Evolutionary conservation across 2,797 vertebrate genomes (phyloP).

Genomic region (Aulostomus chinensis): DNA sequence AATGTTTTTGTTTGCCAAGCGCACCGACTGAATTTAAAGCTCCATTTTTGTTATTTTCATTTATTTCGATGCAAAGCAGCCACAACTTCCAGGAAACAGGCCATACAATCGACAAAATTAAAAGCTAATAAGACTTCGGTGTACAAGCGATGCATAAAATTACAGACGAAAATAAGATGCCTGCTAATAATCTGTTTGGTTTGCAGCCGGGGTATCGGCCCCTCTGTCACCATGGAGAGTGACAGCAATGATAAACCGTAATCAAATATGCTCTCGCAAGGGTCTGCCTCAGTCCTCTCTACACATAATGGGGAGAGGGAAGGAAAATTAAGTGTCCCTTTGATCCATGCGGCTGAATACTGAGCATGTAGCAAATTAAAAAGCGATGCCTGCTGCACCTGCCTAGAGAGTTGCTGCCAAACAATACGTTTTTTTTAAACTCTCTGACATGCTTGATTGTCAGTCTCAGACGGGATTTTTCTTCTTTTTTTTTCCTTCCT

Average conservation of each 20-base stretch:
- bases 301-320: slow-evolving; percentile 66
- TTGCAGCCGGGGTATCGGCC: slow-evolving; percentile 51
- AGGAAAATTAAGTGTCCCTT: slow-evolving; percentile 76
- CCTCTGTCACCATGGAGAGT: slow-evolving; percentile 63
- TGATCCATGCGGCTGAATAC: slow-evolving; percentile 71
- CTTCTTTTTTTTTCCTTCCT: slow-evolving; percentile 45
- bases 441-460: slow-evolving; percentile 40
- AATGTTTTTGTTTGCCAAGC: slow-evolving; percentile 7
- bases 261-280: slow-evolving; percentile 64
- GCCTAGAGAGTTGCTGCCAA: slow-evolving; percentile 48
- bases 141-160: slow-evolving; percentile 67
- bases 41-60: too few species aligned
- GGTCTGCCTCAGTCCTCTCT: slow-evolving; percentile 56
- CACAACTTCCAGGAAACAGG: slow-evolving; percentile 47
- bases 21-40: slow-evolving; percentile 20
- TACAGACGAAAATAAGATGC: slow-evolving; percentile 63
- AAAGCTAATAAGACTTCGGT: slow-evolving; percentile 60
- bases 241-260: slow-evolving; percentile 76
- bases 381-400: slow-evolving; percentile 65
- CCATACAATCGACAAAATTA: slow-evolving; percentile 67
- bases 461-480: slow-evolving; percentile 8
- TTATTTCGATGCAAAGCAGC: too few species aligned
- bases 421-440: slow-evolving; percentile 36
- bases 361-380: slow-evolving; percentile 74
- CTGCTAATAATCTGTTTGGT: slow-evolving; percentile 66